A percentile compares a stretch with the other conserved stretches of the same genome.
Conservation (phyloP, 2,113 vertebrate genomes). For the Engystomops pustulosus region DNA sequence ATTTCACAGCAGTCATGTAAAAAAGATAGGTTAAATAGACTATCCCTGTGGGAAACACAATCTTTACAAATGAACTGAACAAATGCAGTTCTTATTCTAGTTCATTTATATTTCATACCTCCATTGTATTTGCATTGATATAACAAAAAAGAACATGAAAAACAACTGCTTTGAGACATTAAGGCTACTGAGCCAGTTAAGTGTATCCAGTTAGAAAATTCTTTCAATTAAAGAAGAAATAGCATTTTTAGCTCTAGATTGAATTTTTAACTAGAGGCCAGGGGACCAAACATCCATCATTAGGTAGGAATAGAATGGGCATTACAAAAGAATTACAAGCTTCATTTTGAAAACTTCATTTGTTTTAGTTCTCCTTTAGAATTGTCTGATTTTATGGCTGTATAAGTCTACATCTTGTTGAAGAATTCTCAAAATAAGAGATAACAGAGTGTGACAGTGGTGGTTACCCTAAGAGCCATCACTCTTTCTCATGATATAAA, state of each 20-base stretch:
- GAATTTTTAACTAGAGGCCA: background rate
- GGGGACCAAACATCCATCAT: background rate
- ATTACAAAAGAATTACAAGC: background rate
- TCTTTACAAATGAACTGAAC: slow-evolving; percentile 37
- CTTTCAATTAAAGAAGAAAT: background rate
- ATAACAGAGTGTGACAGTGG: too few relatives aligned
- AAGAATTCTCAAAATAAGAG: too few relatives aligned
- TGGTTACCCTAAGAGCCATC: too few relatives aligned
- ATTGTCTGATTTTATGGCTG: background rate
- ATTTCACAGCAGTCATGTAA: background rate
- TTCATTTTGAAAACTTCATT: too few relatives aligned
- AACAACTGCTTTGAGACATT: background rate
- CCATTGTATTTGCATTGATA: slow-evolving; percentile 38
- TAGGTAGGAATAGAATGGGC: background rate
- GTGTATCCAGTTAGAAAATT: slow-evolving; percentile 14
- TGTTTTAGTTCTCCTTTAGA: background rate
- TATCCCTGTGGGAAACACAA: slow-evolving; percentile 34
- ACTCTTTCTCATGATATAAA: too few relatives aligned
- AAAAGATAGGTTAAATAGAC: slow-evolving; percentile 13
- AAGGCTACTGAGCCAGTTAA: background rate
- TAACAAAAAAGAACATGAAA: slow-evolving; percentile 28
- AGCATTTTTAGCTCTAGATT: background rate
- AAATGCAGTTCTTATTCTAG: slow-evolving; percentile 38
- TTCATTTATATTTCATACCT: slow-evolving; percentile 44
- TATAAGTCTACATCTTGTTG: too few relatives aligned